A percentile compares a stretch with the other conserved stretches of the same genome.
Evolutionary conservation across 2,113 vertebrate genomes (phyloP).

Genomic region (Butorides virescens): DNA sequence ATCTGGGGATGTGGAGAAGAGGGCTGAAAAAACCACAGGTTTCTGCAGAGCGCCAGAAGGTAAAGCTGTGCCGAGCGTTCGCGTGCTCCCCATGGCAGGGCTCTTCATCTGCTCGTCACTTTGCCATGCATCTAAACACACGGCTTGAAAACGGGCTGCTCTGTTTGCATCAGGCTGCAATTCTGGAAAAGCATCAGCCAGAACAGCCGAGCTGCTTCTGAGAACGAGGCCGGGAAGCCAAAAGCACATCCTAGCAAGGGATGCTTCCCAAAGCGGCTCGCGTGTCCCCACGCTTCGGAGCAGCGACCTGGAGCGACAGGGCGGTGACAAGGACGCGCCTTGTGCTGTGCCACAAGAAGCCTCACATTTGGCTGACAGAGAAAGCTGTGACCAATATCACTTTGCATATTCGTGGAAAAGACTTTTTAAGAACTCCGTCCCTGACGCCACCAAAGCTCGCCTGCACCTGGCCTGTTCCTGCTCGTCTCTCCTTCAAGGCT

Average conservation of each 20-base stretch:
- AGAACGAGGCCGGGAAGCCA: background rate
- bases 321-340: background rate
- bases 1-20: background rate
- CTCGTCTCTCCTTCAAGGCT: background rate
- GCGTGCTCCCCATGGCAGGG: background rate
- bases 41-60: rapidly evolving
- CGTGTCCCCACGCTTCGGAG: background rate
- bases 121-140: rapidly evolving
- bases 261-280: background rate
- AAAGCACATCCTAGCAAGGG: background rate
- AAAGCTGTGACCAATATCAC: background rate
- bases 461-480: rapidly evolving
- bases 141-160: rapidly evolving
- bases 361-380: background rate
- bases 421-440: background rate
- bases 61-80: background rate
- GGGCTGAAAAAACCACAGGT: background rate
- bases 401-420: rapidly evolving
- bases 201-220: background rate
- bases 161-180: background rate
- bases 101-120: background rate
- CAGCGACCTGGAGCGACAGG: background rate
- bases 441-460: rapidly evolving
- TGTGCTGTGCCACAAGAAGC: background rate
- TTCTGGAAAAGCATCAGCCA: background rate